Evolutionary conservation across 2,888 invertebrate genomes (phyloP), one percentile per base, ranked within the genome.

Genomic region (Xylocampa areola): DNA sequence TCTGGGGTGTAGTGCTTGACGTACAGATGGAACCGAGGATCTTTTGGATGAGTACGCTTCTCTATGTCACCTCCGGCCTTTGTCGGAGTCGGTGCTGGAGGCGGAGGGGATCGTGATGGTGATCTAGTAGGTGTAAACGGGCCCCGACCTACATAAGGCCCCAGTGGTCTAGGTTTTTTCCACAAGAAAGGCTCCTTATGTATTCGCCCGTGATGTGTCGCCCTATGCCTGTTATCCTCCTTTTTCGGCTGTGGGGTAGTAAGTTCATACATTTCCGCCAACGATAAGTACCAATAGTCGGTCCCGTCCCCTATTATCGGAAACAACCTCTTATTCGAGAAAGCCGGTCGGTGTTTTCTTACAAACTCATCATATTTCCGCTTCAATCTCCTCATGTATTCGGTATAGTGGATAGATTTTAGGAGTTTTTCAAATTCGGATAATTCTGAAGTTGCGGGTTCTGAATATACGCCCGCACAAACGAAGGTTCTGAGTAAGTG

Each of bases 211-310:
- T 89, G 91, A 71, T 92, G 89, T 3, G 81, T 84, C 4, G 72
- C 83, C 30, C 63, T 62, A 72, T 89, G 86, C 13, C 92, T 78
- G 4, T 79, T 82, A 48, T 88, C 73, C 8, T 60, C 52, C 25
- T 68, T 73, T 43, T 77, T 80, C 0, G 73, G 54, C 0, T 63
- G 53, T 2, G 84, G 80, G n/a, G 61, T 57, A n/a, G 93, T 89
- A 52, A 94, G 64, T 60, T 93, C 89, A 60, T 92, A 93, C 92
- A 94, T 91, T 77, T 93, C 93, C n/a, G 91, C 79, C 35, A 94
- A 71, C n/a, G 93, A 92, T 64, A 94, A 76, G 73, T 94, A 94
- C 94, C 94, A 94, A 76, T 93, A 94, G 62, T 93, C 92, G 14
- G 86, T 76, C 4, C 93, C 92, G 59, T 92, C 88, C 10, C 94